phyloP scores from a whole-genome alignment of 2,797 vertebrate genomes.

The Steatocranus sp. region DNA sequence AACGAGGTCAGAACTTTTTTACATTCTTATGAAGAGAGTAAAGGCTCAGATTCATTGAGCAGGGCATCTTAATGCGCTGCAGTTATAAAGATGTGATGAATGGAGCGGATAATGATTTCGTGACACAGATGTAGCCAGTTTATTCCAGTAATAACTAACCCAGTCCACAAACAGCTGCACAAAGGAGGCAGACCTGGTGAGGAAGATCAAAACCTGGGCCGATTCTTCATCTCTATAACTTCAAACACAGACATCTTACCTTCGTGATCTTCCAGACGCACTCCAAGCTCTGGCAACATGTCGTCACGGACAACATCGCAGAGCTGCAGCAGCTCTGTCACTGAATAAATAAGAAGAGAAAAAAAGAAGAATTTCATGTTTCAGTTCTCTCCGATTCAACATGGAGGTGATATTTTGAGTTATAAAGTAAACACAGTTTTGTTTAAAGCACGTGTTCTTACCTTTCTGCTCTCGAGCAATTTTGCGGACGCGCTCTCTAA shows the following conservation, averaged over 20 bases:
- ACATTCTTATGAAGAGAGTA: fast-evolving
- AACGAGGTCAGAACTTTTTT: background rate
- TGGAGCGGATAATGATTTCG: fast-evolving
- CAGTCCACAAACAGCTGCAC: background rate
- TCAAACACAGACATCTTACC: slow-evolving; percentile 50
- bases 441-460: slow-evolving; percentile 26
- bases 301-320: slow-evolving; percentile 88
- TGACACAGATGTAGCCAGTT: background rate
- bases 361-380: background rate
- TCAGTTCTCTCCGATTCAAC: background rate
- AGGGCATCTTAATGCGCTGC: background rate
- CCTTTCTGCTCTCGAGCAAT: slow-evolving; percentile 91
- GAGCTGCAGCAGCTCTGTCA: slow-evolving; percentile 84
- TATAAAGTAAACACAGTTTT: background rate
- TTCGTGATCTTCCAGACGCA: slow-evolving; percentile 95
- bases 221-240: background rate
- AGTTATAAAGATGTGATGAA: fast-evolving
- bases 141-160: background rate
- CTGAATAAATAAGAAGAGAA: slow-evolving; percentile 52
- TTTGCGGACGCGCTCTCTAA: slow-evolving; percentile 86
- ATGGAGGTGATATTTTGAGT: background rate
- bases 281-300: slow-evolving; percentile 88
- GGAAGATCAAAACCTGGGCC: background rate
- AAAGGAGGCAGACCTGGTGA: background rate
- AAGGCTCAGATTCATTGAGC: fast-evolving